These are phyloP conservation scores for Tautogolabrus adspersus DNA, from an alignment of 2,113 vertebrate genomes.

Conservation along the genomic window DNA sequence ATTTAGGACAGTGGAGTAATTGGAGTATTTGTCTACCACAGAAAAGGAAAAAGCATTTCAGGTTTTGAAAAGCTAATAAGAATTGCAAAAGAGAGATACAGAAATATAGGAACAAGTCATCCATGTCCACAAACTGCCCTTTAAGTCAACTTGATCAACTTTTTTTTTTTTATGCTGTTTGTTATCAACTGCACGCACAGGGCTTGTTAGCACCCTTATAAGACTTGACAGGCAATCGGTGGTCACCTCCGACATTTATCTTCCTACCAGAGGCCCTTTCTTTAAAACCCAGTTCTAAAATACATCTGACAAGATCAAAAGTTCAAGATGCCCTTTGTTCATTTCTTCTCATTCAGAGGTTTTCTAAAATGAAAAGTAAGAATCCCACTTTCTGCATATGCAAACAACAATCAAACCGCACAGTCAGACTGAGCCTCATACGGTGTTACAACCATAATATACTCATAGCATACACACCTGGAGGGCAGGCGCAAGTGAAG, in stretches of 20 bases:
- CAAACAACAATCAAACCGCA: neutral
- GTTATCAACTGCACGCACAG: neutral
- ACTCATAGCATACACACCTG: slow-evolving; percentile 83
- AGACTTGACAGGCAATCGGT: slow-evolving; percentile 24
- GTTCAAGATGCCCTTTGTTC: slow-evolving; percentile 19
- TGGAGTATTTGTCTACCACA: no score
- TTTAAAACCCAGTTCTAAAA: slow-evolving; percentile 31
- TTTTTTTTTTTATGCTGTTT: neutral
- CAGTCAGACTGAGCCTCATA: neutral
- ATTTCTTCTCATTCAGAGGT: slow-evolving; percentile 2
- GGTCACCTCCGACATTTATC: slow-evolving; percentile 41
- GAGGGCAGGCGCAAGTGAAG: slow-evolving; percentile 90
- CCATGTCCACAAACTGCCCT: no score
- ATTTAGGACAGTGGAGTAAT: no score
- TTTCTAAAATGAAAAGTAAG: slow-evolving; percentile 6
- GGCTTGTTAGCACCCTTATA: slow-evolving; percentile 32
- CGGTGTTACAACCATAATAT: no score
- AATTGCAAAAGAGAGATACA: neutral
- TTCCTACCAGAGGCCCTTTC: slow-evolving; percentile 7
- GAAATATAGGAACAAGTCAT: neutral
- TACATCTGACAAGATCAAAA: slow-evolving; percentile 52
- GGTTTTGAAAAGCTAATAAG: no score
- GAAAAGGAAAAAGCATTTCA: no score
- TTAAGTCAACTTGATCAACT: no score
- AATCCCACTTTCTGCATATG: neutral